Evolutionary conservation across 2,888 invertebrate genomes (phyloP).

Genomic region (Deroplatys truncata): DNA sequence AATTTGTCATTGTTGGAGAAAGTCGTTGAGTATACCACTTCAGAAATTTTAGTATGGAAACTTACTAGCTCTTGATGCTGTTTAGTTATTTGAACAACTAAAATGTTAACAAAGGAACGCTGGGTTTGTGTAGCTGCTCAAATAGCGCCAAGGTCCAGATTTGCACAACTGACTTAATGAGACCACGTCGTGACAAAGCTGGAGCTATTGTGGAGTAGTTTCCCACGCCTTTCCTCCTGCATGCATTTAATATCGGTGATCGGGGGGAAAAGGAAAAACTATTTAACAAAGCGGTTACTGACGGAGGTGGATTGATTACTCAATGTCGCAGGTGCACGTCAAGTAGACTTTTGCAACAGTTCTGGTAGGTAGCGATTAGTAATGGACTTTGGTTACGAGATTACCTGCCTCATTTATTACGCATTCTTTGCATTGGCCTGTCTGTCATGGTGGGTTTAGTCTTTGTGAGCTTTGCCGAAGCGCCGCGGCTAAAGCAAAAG

Average conservation of each 20-base stretch:
- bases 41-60: too few relatives aligned
- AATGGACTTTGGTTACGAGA: neutral
- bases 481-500: neutral
- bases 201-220: neutral
- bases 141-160: neutral
- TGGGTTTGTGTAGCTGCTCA: too few relatives aligned
- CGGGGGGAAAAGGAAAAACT: neutral
- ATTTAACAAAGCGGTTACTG: neutral
- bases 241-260: neutral
- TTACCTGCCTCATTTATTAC: neutral
- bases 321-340: neutral
- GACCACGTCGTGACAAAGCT: neutral
- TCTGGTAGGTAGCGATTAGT: neutral
- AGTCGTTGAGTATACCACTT: too few relatives aligned
- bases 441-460: neutral
- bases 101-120: too few relatives aligned
- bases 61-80: too few relatives aligned
- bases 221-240: neutral
- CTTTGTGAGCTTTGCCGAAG: neutral
- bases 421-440: neutral
- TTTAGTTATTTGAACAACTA: too few relatives aligned
- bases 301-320: neutral
- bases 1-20: too few relatives aligned
- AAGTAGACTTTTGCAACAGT: neutral
- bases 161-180: neutral